Base-by-base conservation (phyloP, 1,140 invertebrate genomes). In the Hycleus cichorii region DNA sequence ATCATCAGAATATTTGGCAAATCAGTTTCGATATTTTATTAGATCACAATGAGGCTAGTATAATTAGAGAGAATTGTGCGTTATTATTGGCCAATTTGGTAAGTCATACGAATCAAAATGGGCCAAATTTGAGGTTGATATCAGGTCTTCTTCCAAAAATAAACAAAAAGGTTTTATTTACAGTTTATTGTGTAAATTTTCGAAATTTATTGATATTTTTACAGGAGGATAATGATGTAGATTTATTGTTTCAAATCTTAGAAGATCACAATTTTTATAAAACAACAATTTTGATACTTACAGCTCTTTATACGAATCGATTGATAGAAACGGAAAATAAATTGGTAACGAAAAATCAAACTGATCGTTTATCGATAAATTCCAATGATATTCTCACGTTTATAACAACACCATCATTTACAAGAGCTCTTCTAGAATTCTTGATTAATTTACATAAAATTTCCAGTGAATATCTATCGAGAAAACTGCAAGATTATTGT, bases 51-150 rank as follows among this genome's bases (percentile, higher is more conserved):
- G 75, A 77, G 64, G 67, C 75, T 8, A 68, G 64, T 48, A 58
- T 76, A 25, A 72, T 76, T 5, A 64, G 72, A 43, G 75, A 77
- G 58, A 75, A 75, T 62, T 74, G 74, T 44, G 73, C 71, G 11
- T 25, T 68, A 24, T 58, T 77, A 9, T 62, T 76, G n/a, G 65
- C 69, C 1, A 76, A 75, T 64, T 62, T 77, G 9, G 54, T 58
- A 10, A 63, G 64, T 57, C 63, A 72, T 63, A 56, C 55, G 25
- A 39, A 26, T 38, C 11, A 52, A 44, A 27, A 49, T 11, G 27
- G 26, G 3, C 12, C 26, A 8, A 18, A 27, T 4, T 43, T 11
- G 0, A 46, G 3, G 1, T 3, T 53, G 12, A 8, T 53, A 3
- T 46, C 51, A 3, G 39, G 42, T 45, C 51, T 53, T 25, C 12